A percentile compares a stretch with the other conserved stretches of the same genome.
phyloP scores from a whole-genome alignment of 2,888 invertebrate species.

The Napeogenes sylphis region DNA sequence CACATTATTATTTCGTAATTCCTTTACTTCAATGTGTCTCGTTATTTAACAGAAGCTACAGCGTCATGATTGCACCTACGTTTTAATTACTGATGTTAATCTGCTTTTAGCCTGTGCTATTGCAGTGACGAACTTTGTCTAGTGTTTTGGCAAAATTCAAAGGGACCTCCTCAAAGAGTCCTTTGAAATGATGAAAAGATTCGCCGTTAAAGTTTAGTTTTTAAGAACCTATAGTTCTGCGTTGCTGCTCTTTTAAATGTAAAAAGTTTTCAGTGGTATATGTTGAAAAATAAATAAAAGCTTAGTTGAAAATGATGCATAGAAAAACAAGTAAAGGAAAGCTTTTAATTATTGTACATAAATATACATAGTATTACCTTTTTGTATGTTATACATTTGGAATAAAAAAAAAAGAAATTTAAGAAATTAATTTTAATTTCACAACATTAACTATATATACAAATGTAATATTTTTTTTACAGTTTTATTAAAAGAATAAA shows the following conservation, averaged over 20 bases:
- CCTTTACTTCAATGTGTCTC: slow-evolving; percentile 30
- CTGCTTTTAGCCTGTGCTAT: slow-evolving; percentile 46
- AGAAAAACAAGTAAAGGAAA: no score
- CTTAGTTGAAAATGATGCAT: no score
- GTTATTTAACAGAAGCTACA: slow-evolving; percentile 23
- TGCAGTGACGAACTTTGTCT: slow-evolving; percentile 41
- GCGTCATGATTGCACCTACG: slow-evolving; percentile 39
- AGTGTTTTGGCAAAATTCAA: slow-evolving; percentile 44
- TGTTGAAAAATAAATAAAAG: no score
- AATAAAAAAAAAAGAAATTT: no score
- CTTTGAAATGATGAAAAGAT: slow-evolving; percentile 39
- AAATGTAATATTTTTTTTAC: no score
- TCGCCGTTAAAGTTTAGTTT: slow-evolving; percentile 32
- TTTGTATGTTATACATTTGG: no score
- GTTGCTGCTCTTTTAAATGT: slow-evolving; percentile 17
- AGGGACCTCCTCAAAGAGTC: slow-evolving; percentile 40
- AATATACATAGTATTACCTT: no score
- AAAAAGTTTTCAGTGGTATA: not conserved
- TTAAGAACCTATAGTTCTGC: slow-evolving; percentile 30
- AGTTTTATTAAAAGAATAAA: no score
- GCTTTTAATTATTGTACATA: no score
- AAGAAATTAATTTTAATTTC: no score
- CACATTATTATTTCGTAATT: slow-evolving; percentile 3
- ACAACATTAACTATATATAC: no score
- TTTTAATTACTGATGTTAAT: slow-evolving; percentile 65